Evolutionary conservation across 2,113 vertebrate genomes (phyloP), one percentile per base, ranked within the genome.

Genomic region (Cichladusa arquata): DNA sequence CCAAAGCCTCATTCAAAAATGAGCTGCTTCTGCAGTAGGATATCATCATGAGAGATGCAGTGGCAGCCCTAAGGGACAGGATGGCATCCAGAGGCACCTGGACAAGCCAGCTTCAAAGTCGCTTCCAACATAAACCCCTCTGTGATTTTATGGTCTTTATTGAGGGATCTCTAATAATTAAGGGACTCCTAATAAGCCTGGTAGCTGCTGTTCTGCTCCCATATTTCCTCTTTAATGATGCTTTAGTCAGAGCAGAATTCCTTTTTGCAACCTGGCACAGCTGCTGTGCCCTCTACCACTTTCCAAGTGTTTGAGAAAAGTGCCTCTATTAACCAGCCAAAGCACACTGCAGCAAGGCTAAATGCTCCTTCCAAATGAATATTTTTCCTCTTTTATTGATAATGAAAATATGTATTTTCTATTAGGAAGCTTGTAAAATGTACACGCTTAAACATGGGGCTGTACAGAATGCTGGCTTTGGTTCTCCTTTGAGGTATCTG

Each of bases 91-190:
- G 50, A 33, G n/a, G n/a, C 7, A 47, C 22, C 22, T 14, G 22
- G 26, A 1, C 8, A 24, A 2, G 4, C 5, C 15, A 45, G 14
- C 3, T 62, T 24, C 16, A 47, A 70, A 19, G 7, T n/a, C 8
- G 24, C 4, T 70, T 47, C 5, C 19, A 29, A 2, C 12, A 33
- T 6, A 47, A 47, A 47, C 16, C 12, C 3, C 9, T 57, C 14
- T 47, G 7, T 33, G 14, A 28, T 67, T 67, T 61, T 38, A 29
- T 31, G 16, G 20, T 24, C 24, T 81, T 81, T 19, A 19, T 22
- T 54, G 38, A n/a, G 29, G 12, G 5, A 54, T 48, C 17, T 5
- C 7, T 50, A 50, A 77, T 50, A 26, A 44, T 44, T 44, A 44
- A 44, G 44, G 44, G 44, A 19, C 44, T 44, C 34, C 28, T 25